phyloP scores from a whole-genome alignment of 2,888 invertebrate genomes.

The Eupeodes luniger region DNA sequence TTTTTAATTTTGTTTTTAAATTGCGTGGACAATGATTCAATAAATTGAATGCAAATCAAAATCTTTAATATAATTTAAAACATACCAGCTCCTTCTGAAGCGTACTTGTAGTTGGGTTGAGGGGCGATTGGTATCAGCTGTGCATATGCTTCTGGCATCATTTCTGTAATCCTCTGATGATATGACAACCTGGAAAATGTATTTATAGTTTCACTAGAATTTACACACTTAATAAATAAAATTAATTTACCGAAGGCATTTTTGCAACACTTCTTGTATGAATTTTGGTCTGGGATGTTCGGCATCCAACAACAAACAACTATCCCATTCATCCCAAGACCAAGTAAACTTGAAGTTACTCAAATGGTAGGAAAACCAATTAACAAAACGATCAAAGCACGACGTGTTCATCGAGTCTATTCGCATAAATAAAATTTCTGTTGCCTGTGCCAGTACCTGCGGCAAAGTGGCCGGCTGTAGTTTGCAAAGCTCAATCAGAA shows the following conservation, averaged over 20 bases:
- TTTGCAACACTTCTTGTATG: slow-evolving; percentile 95
- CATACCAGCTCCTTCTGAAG: slow-evolving; percentile 94
- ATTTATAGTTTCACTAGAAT: background rate
- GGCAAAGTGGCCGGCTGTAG: slow-evolving; percentile 98
- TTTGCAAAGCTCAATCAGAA: slow-evolving; percentile 98
- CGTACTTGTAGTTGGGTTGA: slow-evolving; percentile 95
- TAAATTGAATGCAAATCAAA: too few relatives aligned
- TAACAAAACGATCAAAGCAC: slow-evolving; percentile 97
- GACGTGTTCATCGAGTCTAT: slow-evolving; percentile 98
- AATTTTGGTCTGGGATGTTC: slow-evolving; percentile 98
- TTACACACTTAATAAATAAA: background rate
- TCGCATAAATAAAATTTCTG: slow-evolving; percentile 97
- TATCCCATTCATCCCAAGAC: slow-evolving; percentile 99
- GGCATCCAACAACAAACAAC: slow-evolving; percentile 91
- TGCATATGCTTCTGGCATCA: slow-evolving; percentile 94
- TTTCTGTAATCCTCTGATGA: slow-evolving; percentile 95
- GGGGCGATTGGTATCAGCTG: slow-evolving; percentile 93
- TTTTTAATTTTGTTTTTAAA: too few relatives aligned
- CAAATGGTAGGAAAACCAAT: slow-evolving; percentile 99
- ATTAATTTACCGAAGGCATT: slow-evolving; percentile 92
- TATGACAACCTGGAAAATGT: slow-evolving; percentile 92
- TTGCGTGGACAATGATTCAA: too few relatives aligned
- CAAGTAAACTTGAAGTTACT: slow-evolving; percentile 99
- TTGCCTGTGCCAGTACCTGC: slow-evolving; percentile 98
- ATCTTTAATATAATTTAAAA: slow-evolving; percentile 66